Base-by-base conservation (phyloP, 2,113 vertebrate genomes). In the Lota lota region DNA sequence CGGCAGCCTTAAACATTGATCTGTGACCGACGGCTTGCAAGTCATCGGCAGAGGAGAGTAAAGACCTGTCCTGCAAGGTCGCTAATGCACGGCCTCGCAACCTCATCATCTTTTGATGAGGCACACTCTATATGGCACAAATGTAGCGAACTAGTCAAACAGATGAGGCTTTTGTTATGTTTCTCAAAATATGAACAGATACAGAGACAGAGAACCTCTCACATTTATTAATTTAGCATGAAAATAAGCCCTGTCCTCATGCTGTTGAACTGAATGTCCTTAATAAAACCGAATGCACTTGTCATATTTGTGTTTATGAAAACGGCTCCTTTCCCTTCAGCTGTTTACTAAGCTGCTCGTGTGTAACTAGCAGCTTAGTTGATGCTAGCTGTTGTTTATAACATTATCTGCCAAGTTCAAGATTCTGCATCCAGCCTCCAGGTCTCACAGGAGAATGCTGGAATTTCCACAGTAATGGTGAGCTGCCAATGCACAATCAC, bases 381-480 rank as follows among this genome's bases (percentile, higher is more conserved):
- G 80, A 47, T 11, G 40, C 12, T 47, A 88, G 77, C 83, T 81
- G 83, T 51, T 33, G 76, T 81, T 85, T 74, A 81, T 86, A 88
- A 87, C 86, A 91, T 90, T 92, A 91, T 90, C 90, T 88, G 76
- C 81, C 69, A 87, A 87, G 86, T 87, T 92, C 89, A 82, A 93
- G 84, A 92, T 92, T 93, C 90, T 91, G 90, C 91, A 92, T 85
- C 67, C 80, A 88, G 78, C 78, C 90, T 91, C 87, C 83, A 91
- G 85, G 88, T 93, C 91, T 93, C 91, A 88, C 90, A 89, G 79
- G 85, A 84, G 81, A 89, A 89, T 5, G 90, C 78, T 92, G 90
- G 88, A 93, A 92, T 92, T 87, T 90, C 85, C 82, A 88, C 82
- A 85, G 85, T 83, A 83, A 87, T 87, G 90, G 85, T 79, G 77